Conservation (phyloP, 2,113 vertebrate genomes). For the Melanotaenia duboulayi region DNA sequence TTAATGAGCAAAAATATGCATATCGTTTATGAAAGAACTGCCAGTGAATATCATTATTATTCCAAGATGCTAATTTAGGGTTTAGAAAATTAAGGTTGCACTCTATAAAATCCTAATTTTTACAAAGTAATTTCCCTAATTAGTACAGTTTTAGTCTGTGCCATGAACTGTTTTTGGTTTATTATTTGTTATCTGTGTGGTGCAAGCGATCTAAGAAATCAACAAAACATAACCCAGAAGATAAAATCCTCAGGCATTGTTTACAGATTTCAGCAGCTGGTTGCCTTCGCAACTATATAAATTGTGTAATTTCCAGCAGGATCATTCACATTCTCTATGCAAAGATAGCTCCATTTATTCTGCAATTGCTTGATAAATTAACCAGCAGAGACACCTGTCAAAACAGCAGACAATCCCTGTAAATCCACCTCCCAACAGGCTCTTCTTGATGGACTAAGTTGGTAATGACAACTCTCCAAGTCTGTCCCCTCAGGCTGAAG, state of each 20-base stretch:
- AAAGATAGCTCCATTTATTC: constrained; percentile 67
- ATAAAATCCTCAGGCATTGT: background rate
- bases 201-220: background rate
- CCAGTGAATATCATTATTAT: too few relatives aligned
- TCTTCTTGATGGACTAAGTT: constrained; percentile 78
- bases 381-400: constrained; percentile 81
- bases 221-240: background rate
- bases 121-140: background rate
- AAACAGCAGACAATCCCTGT: constrained; percentile 73
- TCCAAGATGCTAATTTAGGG: too few relatives aligned
- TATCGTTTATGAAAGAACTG: background rate
- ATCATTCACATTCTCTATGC: constrained; percentile 55
- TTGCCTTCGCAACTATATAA: constrained; percentile 10
- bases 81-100: background rate
- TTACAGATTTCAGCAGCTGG: background rate
- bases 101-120: background rate
- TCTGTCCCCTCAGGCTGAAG: constrained; percentile 79
- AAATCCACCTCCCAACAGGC: constrained; percentile 75
- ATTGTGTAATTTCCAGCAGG: constrained; percentile 28
- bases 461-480: constrained; percentile 77
- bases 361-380: constrained; percentile 80
- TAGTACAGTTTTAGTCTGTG: background rate
- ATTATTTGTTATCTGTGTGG: background rate
- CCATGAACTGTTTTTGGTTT: background rate
- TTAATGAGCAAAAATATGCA: background rate